phyloP scores from a whole-genome alignment of 1,140 invertebrate genomes.

The Halyomorpha halys region DNA sequence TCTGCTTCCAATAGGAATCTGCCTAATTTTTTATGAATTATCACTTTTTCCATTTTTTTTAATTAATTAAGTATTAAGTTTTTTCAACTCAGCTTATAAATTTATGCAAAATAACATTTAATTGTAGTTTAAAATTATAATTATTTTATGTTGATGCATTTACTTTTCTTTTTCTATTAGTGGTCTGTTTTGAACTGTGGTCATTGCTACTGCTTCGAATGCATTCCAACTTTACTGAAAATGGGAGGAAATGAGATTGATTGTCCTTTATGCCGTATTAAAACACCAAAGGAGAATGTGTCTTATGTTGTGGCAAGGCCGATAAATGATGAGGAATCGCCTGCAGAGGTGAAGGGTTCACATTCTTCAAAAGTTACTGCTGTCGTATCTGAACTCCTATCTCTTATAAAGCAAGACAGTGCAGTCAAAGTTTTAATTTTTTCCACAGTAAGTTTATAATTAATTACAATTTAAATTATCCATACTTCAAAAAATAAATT shows the following conservation, averaged over 20 bases:
- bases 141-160: no score
- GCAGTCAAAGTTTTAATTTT: conserved; percentile 61
- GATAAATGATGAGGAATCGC: conserved; percentile 31
- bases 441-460: conserved; percentile 43
- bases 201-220: conserved; percentile 55
- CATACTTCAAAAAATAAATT: no score
- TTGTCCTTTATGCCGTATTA: conserved; percentile 58
- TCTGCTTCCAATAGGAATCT: no score
- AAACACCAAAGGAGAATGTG: conserved; percentile 43
- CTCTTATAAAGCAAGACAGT: conserved; percentile 45
- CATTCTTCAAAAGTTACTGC: conserved; percentile 63
- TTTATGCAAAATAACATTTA: no score
- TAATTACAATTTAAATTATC: no score
- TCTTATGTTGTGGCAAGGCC: conserved; percentile 46
- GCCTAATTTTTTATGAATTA: no score
- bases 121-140: no score
- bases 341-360: conserved; percentile 40
- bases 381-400: conserved; percentile 48
- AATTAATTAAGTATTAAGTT: no score
- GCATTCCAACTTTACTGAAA: conserved; percentile 39
- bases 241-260: conserved; percentile 28
- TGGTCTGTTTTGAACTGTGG: conserved; percentile 60
- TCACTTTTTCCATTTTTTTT: no score
- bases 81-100: no score
- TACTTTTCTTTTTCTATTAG: conserved; percentile 32